phyloP scores from a whole-genome alignment of 2,888 invertebrate genomes.

The Octodonta nipae region DNA sequence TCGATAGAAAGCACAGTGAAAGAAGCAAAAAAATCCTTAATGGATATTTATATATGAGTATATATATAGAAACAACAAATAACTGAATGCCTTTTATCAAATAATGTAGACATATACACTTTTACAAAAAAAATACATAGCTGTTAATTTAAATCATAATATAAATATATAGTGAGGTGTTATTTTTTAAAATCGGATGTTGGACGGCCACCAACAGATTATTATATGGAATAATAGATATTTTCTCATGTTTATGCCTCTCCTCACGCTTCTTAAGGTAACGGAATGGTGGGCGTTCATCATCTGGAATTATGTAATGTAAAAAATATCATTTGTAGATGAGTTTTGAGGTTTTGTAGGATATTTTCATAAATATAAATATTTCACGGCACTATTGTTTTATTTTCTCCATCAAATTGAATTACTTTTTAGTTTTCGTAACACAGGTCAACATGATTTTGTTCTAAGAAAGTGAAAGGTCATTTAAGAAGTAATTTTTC shows the following conservation, averaged over 20 bases:
- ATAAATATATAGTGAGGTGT: conserved; percentile 29
- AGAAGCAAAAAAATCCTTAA: conserved; percentile 26
- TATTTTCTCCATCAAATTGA: conserved; percentile 3
- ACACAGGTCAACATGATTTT: too few relatives aligned
- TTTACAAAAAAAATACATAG: conserved; percentile 33
- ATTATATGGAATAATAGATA: conserved; percentile 11
- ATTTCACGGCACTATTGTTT: conserved; percentile 29
- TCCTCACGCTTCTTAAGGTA: conserved; percentile 19
- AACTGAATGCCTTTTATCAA: conserved; percentile 38
- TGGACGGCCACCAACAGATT: conserved; percentile 19
- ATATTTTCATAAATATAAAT: conserved; percentile 39
- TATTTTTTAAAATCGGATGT: conserved; percentile 27
- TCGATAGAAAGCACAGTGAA: conserved; percentile 17
- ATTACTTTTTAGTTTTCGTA: too few relatives aligned
- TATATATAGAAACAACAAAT: conserved; percentile 33
- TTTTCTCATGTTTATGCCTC: conserved; percentile 17
- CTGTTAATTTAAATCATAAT: conserved; percentile 30
- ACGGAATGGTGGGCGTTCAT: conserved; percentile 21
- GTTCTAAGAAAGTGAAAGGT: too few relatives aligned
- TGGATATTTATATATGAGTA: conserved; percentile 31
- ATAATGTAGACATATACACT: conserved; percentile 38
- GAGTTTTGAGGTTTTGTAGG: conserved; percentile 37
- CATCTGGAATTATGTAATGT: conserved; percentile 28
- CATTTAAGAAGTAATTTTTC: too few relatives aligned
- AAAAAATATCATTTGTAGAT: conserved; percentile 35